Conservation (phyloP, 2,113 vertebrate genomes). For the Chaenocephalus aceratus region DNA sequence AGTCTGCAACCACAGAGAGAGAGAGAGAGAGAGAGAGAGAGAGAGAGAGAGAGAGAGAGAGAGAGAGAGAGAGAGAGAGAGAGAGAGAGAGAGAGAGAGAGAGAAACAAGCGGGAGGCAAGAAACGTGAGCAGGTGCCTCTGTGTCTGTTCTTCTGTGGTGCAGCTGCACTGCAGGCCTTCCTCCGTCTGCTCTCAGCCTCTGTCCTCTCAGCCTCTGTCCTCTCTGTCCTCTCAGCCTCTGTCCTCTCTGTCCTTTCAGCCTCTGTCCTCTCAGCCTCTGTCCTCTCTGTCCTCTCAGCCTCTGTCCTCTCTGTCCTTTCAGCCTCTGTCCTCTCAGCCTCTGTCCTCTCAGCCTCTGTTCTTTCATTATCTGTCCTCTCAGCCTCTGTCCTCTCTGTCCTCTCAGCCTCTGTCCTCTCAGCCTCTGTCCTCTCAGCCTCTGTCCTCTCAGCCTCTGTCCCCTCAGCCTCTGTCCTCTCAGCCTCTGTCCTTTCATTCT, state of each 20-base stretch:
- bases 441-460: background rate
- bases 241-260: too few species aligned
- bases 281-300: background rate
- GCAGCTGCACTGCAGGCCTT: conserved; percentile 68
- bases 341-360: conserved; percentile 18
- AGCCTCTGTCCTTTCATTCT: background rate
- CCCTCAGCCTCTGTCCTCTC: conserved; percentile 40
- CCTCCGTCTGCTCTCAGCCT: conserved; percentile 30
- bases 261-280: background rate
- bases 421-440: background rate
- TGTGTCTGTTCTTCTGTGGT: conserved; percentile 49
- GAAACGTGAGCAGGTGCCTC: conserved; percentile 82
- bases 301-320: conserved; percentile 36
- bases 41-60: conserved; percentile 46
- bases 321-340: background rate
- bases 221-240: conserved; percentile 29
- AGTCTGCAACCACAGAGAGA: too few species aligned
- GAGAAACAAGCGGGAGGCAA: conserved; percentile 63
- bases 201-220: background rate
- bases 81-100: conserved; percentile 40
- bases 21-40: background rate
- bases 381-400: conserved; percentile 14
- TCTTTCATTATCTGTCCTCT: background rate
- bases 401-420: conserved; percentile 31
- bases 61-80: too few species aligned